phyloP scores from a whole-genome alignment of 2,113 vertebrate species.

The Calcarius ornatus region DNA sequence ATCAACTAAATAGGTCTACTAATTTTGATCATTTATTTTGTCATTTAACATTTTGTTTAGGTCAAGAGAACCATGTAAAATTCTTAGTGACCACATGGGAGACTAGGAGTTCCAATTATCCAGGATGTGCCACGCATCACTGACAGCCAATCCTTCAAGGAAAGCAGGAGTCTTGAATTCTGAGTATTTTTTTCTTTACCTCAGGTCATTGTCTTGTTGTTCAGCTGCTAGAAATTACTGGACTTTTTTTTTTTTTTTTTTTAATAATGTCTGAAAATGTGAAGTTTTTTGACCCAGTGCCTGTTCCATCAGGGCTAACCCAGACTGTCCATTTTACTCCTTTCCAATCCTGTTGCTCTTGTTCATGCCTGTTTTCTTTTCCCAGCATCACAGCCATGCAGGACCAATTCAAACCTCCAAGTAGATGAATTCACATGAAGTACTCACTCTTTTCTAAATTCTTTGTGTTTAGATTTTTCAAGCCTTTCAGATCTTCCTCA shows the following conservation, averaged over 20 bases:
- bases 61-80: not conserved
- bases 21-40: not conserved
- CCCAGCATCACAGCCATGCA: not conserved
- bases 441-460: not conserved
- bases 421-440: not conserved
- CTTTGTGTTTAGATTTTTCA: constrained; percentile 36
- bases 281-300: not conserved
- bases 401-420: not conserved
- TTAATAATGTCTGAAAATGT: not conserved
- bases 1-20: not conserved
- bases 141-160: not conserved
- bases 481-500: constrained; percentile 29
- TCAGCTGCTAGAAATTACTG: not conserved
- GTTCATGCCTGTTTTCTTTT: not conserved
- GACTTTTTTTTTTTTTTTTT: not conserved
- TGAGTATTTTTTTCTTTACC: not conserved
- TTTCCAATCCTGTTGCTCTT: not conserved
- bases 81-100: not conserved
- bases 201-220: not conserved
- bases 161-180: not conserved
- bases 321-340: not conserved
- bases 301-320: not conserved
- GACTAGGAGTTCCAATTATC: not conserved
- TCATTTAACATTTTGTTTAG: not conserved
- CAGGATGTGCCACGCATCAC: accelerated